Percentiles rank a stretch among this genome's conserved stretches.
phyloP scores from a whole-genome alignment of 2,888 invertebrate species.

The Dascillus cervinus region DNA sequence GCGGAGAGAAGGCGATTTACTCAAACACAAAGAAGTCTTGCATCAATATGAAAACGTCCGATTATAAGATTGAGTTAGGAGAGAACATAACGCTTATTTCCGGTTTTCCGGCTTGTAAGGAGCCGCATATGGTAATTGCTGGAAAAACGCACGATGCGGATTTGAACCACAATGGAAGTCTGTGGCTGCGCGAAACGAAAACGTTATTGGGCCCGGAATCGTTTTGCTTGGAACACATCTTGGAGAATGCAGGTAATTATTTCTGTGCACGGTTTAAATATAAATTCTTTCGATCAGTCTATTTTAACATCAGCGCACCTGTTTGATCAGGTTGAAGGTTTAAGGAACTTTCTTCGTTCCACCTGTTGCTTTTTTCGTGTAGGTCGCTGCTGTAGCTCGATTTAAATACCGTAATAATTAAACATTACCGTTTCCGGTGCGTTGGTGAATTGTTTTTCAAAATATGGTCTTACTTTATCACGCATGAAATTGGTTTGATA shows the following conservation, averaged over 20 bases:
- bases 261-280: conserved; percentile 3
- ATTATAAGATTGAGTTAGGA: conserved; percentile 31
- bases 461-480: too few relatives aligned
- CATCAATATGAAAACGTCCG: conserved; percentile 33
- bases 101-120: conserved; percentile 38
- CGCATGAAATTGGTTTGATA: too few relatives aligned
- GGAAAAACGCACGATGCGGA: conserved; percentile 49
- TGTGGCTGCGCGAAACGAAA: conserved; percentile 42
- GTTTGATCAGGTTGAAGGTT: too few relatives aligned
- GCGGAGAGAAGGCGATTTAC: conserved; percentile 56
- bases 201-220: conserved; percentile 39
- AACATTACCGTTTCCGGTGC: too few relatives aligned
- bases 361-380: conserved; percentile 8
- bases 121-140: conserved; percentile 48
- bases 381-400: too few relatives aligned
- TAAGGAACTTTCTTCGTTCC: conserved; percentile 1
- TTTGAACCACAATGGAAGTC: conserved; percentile 48
- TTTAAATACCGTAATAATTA: too few relatives aligned
- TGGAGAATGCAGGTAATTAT: conserved; percentile 41
- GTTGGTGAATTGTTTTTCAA: too few relatives aligned
- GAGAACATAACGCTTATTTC: conserved; percentile 26
- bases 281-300: too few relatives aligned
- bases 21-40: conserved; percentile 49
- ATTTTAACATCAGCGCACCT: too few relatives aligned
- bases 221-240: conserved; percentile 43